Evolutionary conservation across 2,888 invertebrate species (phyloP).

Genomic region (Eristalis arbustorum): DNA sequence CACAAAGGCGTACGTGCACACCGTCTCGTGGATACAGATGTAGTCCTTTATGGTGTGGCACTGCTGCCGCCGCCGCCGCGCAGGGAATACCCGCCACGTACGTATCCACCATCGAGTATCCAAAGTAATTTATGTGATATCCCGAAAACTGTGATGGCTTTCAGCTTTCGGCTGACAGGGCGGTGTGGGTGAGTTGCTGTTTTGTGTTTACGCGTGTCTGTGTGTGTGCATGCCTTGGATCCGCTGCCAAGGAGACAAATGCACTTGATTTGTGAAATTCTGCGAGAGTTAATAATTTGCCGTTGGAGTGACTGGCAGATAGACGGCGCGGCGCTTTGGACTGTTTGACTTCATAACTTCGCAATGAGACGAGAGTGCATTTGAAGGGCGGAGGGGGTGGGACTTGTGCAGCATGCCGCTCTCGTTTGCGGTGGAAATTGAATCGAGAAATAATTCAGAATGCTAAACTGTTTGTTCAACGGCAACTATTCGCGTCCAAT

Average conservation of each 20-base stretch:
- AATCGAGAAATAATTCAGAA: neutral
- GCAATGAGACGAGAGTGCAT: slow-evolving; percentile 1
- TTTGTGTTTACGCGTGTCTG: neutral
- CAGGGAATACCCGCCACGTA: slow-evolving; percentile 4
- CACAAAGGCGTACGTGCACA: slow-evolving; percentile 46
- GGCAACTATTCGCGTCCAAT: neutral
- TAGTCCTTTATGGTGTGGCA: neutral
- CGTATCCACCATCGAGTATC: slow-evolving; percentile 8
- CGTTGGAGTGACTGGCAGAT: neutral
- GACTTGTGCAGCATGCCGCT: neutral
- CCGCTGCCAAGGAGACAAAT: slow-evolving; percentile 20
- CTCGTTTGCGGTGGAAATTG: neutral
- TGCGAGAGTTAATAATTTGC: slow-evolving; percentile 1
- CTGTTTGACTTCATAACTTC: slow-evolving; percentile 22
- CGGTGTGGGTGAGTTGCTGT: neutral
- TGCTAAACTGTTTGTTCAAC: neutral
- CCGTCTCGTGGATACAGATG: neutral
- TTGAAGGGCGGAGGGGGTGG: too few species aligned
- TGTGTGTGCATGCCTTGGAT: too few species aligned
- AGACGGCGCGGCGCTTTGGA: neutral
- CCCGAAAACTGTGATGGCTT: slow-evolving; percentile 9
- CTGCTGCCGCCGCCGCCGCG: neutral
- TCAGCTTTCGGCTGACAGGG: neutral
- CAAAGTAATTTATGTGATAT: slow-evolving; percentile 23
- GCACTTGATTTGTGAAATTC: slow-evolving; percentile 34